phyloP scores from a whole-genome alignment of 2,797 vertebrate genomes.

The Typhlichthys subterraneus region DNA sequence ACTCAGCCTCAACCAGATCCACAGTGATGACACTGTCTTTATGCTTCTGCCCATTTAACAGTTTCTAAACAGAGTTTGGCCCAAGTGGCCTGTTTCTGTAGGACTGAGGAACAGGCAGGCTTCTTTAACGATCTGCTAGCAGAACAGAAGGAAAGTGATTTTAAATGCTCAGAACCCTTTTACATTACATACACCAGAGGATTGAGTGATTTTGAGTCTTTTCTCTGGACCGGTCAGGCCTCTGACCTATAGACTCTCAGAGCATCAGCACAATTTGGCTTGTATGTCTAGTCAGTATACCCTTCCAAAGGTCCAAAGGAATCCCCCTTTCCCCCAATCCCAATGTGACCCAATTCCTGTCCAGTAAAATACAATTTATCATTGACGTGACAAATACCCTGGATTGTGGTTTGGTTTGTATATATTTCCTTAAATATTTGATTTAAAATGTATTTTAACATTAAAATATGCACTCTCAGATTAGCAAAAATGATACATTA shows the following conservation, averaged over 20 bases:
- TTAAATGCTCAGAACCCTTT: conserved; percentile 25
- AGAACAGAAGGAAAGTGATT: conserved; percentile 31
- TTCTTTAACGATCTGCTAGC: conserved; percentile 47
- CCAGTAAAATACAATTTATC: conserved; percentile 24
- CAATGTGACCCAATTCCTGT: too few relatives aligned
- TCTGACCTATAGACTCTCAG: too few relatives aligned
- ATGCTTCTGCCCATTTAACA: conserved; percentile 56
- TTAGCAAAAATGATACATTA: too few relatives aligned
- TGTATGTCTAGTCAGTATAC: too few relatives aligned
- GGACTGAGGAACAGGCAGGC: too few relatives aligned
- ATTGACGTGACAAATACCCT: conserved; percentile 7
- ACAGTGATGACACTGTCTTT: conserved; percentile 37
- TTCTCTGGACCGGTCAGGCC: too few relatives aligned
- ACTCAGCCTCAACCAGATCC: conserved; percentile 35
- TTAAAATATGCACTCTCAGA: too few relatives aligned
- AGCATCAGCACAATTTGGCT: too few relatives aligned
- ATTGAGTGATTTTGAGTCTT: too few relatives aligned
- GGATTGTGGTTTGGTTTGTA: neutral
- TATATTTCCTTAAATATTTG: neutral
- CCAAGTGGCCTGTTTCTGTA: neutral
- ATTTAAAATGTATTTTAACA: neutral
- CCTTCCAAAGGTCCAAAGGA: too few relatives aligned
- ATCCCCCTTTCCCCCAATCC: too few relatives aligned
- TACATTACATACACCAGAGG: too few relatives aligned
- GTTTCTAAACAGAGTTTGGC: conserved; percentile 51